Conservation (phyloP, 2,888 invertebrate genomes). For the Pedicia rivosa region DNA sequence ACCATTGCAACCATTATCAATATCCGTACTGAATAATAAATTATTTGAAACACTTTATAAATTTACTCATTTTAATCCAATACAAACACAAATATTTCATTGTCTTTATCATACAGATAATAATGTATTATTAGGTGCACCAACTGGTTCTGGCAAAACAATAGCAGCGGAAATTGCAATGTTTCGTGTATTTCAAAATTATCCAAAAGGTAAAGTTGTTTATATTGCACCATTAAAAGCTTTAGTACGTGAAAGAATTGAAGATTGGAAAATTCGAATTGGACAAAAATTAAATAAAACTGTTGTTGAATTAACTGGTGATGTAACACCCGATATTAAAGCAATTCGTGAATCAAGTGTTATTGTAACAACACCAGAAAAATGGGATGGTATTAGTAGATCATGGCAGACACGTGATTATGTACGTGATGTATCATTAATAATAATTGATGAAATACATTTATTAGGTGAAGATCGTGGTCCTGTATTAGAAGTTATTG, state of each 20-base stretch:
- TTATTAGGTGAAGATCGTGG: constrained; percentile 81
- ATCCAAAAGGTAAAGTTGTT: constrained; percentile 73
- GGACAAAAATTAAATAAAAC: constrained; percentile 54
- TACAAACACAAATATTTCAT: constrained; percentile 97
- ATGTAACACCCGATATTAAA: constrained; percentile 67
- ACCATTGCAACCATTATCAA: constrained; percentile 78
- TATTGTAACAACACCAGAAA: constrained; percentile 98
- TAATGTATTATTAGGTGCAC: constrained; percentile 83
- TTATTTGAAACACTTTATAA: constrained; percentile 67
- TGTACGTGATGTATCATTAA: constrained; percentile 76
- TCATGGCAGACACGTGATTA: constrained; percentile 96
- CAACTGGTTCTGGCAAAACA: constrained; percentile 86
- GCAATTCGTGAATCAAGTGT: constrained; percentile 75
- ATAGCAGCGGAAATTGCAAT: constrained; percentile 96
- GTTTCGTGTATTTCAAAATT: constrained; percentile 71
- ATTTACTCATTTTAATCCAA: constrained; percentile 94
- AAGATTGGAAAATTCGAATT: constrained; percentile 82
- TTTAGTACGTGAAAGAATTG: constrained; percentile 86
- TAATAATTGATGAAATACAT: constrained; percentile 98
- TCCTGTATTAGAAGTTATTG: constrained; percentile 90
- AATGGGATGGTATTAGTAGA: constrained; percentile 98
- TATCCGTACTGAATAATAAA: constrained; percentile 62
- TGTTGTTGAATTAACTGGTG: constrained; percentile 93
- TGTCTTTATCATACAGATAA: constrained; percentile 87
- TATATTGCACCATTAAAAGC: constrained; percentile 99